phyloP scores from a whole-genome alignment of 2,113 vertebrate species.

The Centrocercus urophasianus region DNA sequence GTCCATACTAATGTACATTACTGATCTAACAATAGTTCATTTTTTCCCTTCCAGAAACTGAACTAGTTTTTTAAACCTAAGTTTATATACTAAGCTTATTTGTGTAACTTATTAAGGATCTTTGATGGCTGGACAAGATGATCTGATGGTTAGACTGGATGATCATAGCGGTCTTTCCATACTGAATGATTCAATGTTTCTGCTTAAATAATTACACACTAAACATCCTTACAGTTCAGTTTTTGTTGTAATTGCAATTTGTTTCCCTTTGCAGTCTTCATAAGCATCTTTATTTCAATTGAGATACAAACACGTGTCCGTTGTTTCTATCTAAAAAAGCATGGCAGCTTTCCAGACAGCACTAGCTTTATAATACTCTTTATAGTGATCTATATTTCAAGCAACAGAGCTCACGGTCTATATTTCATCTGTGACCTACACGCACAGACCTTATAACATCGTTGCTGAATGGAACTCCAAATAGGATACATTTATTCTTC shows the following conservation, averaged over 20 bases:
- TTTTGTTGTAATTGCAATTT: not conserved
- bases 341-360: not conserved
- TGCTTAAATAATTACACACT: not conserved
- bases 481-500: not conserved
- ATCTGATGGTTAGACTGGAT: too few species aligned
- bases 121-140: not conserved
- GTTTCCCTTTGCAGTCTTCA: not conserved
- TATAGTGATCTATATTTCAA: constrained; percentile 31
- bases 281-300: not conserved
- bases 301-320: not conserved
- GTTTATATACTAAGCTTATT: not conserved
- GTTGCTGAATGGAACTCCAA: not conserved
- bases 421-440: constrained; percentile 25
- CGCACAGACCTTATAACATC: constrained; percentile 19
- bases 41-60: not conserved
- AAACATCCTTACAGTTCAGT: not conserved
- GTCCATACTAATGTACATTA: not conserved
- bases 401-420: not conserved
- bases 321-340: not conserved
- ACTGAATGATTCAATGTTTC: not conserved
- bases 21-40: not conserved
- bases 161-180: too few species aligned
- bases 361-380: not conserved
- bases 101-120: not conserved
- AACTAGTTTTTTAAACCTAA: not conserved